Base-by-base conservation (phyloP, 2,888 invertebrate genomes). In the Cephus spinipes region DNA sequence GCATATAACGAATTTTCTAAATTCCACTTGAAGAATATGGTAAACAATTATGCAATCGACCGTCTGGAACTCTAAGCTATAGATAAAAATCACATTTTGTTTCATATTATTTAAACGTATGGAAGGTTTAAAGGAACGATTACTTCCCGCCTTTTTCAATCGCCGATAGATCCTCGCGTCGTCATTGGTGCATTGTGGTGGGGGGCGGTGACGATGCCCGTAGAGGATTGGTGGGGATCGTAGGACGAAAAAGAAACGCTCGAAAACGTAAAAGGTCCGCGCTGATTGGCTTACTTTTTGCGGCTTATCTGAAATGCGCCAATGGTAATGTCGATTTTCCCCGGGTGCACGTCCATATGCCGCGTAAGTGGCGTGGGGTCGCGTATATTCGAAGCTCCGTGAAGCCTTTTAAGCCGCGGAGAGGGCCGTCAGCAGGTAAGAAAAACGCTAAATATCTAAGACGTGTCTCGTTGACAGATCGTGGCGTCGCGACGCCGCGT, bases 341-440 rank as follows among this genome's bases (percentile, higher is more conserved):
- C 87, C 87, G 88, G 55, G 55, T 90, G 87, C 92, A 91, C 93
- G 93, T 92, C 92, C 92, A 92, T 93, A 92, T 92, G 93, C 93
- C 92, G 93, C 93, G 93, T 92, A 93, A 93, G 93, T 94, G 93
- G 94, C 94, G 94, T 94, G 94, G 94, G 94, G 93, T 93, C 92
- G 92, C 92, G 91, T 91, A 93, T 93, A 93, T 93, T 93, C 93
- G 93, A 93, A 93, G 93, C 93, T 92, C 55, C 55, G 93, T 92
- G 93, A 91, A 91, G 91, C 92, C 92, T 93, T 90, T 93, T 93
- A 55, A 92, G 93, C 93, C 92, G 93, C 92, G 93, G 92, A 92
- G 87, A 92, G 92, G 92, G 92, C 92, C 90, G 92, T 91, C 90
- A 55, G 55, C 92, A 93, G 94, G 94, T 94, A 93, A 94, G 93